Evolutionary conservation across 2,888 invertebrate genomes (phyloP), one percentile per base, ranked within the genome.

Genomic region (Furcula furcula): DNA sequence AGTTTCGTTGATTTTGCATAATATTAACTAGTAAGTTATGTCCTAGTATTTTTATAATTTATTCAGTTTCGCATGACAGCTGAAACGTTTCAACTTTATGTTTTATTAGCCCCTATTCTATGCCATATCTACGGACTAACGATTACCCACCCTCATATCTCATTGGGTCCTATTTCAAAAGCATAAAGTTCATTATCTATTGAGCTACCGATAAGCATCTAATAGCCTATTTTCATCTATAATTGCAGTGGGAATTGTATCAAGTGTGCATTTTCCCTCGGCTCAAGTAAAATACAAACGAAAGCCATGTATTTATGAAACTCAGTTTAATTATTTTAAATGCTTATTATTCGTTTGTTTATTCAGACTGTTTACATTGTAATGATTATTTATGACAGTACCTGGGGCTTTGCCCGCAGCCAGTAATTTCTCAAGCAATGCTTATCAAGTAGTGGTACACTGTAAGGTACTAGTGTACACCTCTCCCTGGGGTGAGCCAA

Each of bases 251-350:
- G 56, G 45, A 60, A 44, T 47, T 41, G 48, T 40, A 62, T 55
- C 76, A 73, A 59, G 66, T 76, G 77, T 67, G 46, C 67, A 61
- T 66, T 73, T 76, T 76, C 72, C 75, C 70, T 62, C 15, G 57
- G 31, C 42, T 30, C 23, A 27, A n/a, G n/a, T 35, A 22, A n/a
- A 40, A 31, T 35, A 37, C 29, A 27, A 15, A 9, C 10, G 27
- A 32, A 40, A 50, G 40, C 25, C 37, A 31, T 52, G 31, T 59
- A 55, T 63, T 57, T 53, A 51, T 47, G 36, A 31, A 42, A 34
- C 34, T 34, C 40, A 28, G 26, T 29, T 36, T 47, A 51, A 46
- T 46, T 26, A 31, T 39, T 36, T 40, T 25, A 33, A 52, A 52
- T 52, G 58, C 55, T 22, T n/a, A n/a, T n/a, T n/a, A n/a, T n/a